phyloP scores from a whole-genome alignment of 2,888 invertebrate genomes.

The Isotomurus palustris region DNA sequence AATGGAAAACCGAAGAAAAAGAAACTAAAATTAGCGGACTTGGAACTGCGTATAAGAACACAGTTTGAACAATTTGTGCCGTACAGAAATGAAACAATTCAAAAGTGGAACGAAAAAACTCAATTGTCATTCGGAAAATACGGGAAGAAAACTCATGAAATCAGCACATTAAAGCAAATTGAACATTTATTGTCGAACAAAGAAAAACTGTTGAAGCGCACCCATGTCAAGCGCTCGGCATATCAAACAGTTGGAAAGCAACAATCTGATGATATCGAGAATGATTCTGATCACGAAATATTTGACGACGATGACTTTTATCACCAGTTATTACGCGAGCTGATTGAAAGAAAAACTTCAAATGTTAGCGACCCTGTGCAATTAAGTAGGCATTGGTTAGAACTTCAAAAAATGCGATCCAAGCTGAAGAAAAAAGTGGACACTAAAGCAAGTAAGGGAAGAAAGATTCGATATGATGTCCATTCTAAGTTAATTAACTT shows the following conservation, averaged over 20 bases:
- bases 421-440: slow-evolving; percentile 92
- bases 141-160: slow-evolving; percentile 56
- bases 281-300: slow-evolving; percentile 68
- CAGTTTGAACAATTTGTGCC: slow-evolving; percentile 60
- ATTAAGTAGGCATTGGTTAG: slow-evolving; percentile 82
- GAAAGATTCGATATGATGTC: slow-evolving; percentile 79
- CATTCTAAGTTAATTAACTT: slow-evolving; percentile 83
- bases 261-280: slow-evolving; percentile 47
- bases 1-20: slow-evolving; percentile 19
- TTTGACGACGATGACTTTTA: slow-evolving; percentile 98
- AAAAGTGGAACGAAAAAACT: slow-evolving; percentile 95
- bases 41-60: slow-evolving; percentile 57
- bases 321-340: slow-evolving; percentile 81
- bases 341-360: slow-evolving; percentile 85
- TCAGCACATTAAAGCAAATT: slow-evolving; percentile 67
- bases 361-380: slow-evolving; percentile 78
- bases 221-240: slow-evolving; percentile 71
- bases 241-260: slow-evolving; percentile 64
- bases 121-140: slow-evolving; percentile 63
- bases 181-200: slow-evolving; percentile 76
- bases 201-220: slow-evolving; percentile 68
- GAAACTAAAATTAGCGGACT: slow-evolving; percentile 57
- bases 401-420: slow-evolving; percentile 82
- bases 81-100: slow-evolving; percentile 74
- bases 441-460: slow-evolving; percentile 88